Percentiles rank a stretch among this genome's conserved stretches.
Conservation (phyloP, 2,113 vertebrate species). For the Pomatostomus ruficeps region DNA sequence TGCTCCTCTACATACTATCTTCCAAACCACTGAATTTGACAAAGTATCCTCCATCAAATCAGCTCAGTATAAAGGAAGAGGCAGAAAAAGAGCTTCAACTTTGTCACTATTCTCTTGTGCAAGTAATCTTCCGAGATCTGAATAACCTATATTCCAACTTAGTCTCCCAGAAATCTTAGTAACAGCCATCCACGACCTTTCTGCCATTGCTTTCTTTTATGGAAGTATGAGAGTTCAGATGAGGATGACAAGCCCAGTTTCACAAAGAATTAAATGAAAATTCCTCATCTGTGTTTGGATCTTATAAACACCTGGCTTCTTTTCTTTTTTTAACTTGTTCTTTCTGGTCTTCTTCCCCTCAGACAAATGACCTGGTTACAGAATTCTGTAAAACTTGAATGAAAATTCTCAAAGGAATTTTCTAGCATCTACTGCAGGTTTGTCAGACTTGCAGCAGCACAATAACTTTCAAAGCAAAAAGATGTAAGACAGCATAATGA, state of each 20-base stretch:
- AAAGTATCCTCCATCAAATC: background rate
- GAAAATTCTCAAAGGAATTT: slow-evolving; percentile 18
- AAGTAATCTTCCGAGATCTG: background rate
- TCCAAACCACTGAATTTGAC: background rate
- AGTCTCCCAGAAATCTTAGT: background rate
- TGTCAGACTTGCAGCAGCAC: background rate
- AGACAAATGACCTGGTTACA: background rate
- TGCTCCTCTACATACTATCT: background rate
- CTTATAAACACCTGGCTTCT: background rate
- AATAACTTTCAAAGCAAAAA: slow-evolving; percentile 1
- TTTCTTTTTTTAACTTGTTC: background rate
- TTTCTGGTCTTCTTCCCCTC: background rate
- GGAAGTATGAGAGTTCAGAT: background rate
- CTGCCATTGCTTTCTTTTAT: background rate
- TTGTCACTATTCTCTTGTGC: background rate
- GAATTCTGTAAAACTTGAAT: background rate
- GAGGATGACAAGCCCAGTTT: background rate
- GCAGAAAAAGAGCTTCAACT: background rate
- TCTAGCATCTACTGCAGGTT: background rate
- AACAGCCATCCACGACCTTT: background rate
- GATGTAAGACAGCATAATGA: background rate
- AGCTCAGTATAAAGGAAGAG: background rate
- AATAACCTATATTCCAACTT: background rate
- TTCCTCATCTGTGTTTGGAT: background rate
- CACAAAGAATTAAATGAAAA: background rate